Base-by-base conservation (phyloP, 1,140 invertebrate species). In the Drosophila pruinosa region DNA sequence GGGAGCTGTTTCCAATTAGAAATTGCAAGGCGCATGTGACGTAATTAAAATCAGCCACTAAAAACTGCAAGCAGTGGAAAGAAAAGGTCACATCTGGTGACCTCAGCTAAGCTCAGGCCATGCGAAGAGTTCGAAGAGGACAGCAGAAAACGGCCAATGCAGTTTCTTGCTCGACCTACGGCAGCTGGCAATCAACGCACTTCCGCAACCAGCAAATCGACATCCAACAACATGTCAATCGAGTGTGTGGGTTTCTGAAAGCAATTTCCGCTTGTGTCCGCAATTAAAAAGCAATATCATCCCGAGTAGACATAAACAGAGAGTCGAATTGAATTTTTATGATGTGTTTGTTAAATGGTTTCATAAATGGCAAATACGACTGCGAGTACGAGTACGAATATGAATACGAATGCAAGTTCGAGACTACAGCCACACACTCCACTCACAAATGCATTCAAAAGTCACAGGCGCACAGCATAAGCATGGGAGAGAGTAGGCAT, bases 241-340 rank as follows among this genome's bases (percentile, higher is more conserved):
- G 45, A 12, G 22, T 50, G 34, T 45, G 36, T 72, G 39, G 59
- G 70, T 59, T 50, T 82, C 58, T 69, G 70, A 88, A 86, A 86
- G 82, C 82, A 86, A 86, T 86, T 86, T 86, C 82, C 82, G 82
- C 82, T 78, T 75, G 78, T 78, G 82, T 88, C 82, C 82, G 82
- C 83, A 88, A 88, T 88, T 88, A 88, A 88, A 88, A 88, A 88
- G 82, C 82, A 88, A 88, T 88, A 88, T 88, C 82, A 78, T 71
- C 36, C 71, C 56, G 63, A 80, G 78, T 61, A 76, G 74, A 88
- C 78, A 72, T 82, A 78, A 86, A 72, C 82, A 82, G 62, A 75
- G 78, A 72, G 76, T 78, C 67, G 67, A 83, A 83, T 83, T 83
- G 82, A 82, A 88, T 82, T 88, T 89, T 88, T 78, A 88, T 88